phyloP scores from a whole-genome alignment of 1,140 invertebrate species.

The Temnothorax curvispinosus region DNA sequence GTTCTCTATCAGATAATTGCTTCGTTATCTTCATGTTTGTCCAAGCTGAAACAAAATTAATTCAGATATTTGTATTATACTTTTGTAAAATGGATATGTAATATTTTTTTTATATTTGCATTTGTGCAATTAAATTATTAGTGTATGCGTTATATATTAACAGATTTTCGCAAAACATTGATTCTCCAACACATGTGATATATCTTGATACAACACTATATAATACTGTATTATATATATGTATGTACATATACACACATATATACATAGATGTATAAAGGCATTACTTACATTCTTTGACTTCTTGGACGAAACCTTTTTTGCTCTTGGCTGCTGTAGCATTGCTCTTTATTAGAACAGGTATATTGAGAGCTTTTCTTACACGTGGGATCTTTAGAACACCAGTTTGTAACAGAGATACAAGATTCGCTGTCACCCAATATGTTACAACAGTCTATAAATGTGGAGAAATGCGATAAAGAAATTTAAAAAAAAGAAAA shows the following conservation, averaged over 20 bases:
- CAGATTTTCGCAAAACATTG: not conserved
- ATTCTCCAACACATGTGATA: not conserved
- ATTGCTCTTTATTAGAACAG: conserved; percentile 87
- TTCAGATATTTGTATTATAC: conserved; percentile 21
- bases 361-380: conserved; percentile 92
- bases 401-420: conserved; percentile 94
- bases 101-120: not conserved
- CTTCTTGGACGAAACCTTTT: conserved; percentile 91
- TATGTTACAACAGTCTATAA: conserved; percentile 93
- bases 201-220: not conserved
- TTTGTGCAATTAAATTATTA: not conserved
- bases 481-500: not conserved
- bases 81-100: not conserved
- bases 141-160: not conserved
- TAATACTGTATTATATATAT: not conserved
- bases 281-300: conserved; percentile 92
- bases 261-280: too few relatives aligned
- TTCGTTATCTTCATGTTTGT: conserved; percentile 93
- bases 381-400: conserved; percentile 92
- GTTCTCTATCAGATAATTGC: conserved; percentile 91
- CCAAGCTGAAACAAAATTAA: conserved; percentile 88
- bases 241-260: too few relatives aligned
- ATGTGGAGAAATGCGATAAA: not conserved
- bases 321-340: conserved; percentile 83
- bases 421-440: conserved; percentile 95